Conservation (phyloP, 1,140 invertebrate species). For the Zaprionus nigranus region DNA sequence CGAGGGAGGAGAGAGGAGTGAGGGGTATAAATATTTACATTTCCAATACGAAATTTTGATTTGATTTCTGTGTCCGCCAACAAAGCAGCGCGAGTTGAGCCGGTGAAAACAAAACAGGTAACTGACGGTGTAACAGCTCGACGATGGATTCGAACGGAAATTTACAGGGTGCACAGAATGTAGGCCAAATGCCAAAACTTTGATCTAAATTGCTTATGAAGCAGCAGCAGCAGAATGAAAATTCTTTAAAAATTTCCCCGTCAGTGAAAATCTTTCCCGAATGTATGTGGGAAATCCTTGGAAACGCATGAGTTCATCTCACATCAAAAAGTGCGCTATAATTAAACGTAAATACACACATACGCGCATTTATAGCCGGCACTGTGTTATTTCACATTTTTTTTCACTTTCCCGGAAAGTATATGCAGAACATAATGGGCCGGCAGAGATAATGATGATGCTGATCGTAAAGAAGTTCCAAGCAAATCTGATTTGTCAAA, state of each 20-base stretch:
- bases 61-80: constrained; percentile 61
- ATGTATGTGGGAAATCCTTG: background rate
- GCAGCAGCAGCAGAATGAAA: too few species aligned
- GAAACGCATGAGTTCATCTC: constrained; percentile 6
- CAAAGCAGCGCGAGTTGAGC: constrained; percentile 25
- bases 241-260: background rate
- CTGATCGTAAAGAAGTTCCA: constrained; percentile 3
- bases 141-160: constrained; percentile 40
- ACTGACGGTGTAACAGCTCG: constrained; percentile 43
- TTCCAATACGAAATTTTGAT: constrained; percentile 79
- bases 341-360: constrained; percentile 7
- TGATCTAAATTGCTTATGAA: constrained; percentile 7
- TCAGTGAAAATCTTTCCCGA: background rate
- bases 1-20: background rate
- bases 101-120: constrained; percentile 42
- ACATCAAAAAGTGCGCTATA: constrained; percentile 14
- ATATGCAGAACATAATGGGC: background rate
- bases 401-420: constrained; percentile 20
- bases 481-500: constrained; percentile 20
- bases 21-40: constrained; percentile 75
- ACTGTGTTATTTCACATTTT: background rate
- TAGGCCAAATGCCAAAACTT: constrained; percentile 25
- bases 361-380: background rate
- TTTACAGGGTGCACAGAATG: constrained; percentile 20
- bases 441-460: background rate